Evolutionary conservation across 2,888 invertebrate genomes (phyloP).

Genomic region (Macaria notata): DNA sequence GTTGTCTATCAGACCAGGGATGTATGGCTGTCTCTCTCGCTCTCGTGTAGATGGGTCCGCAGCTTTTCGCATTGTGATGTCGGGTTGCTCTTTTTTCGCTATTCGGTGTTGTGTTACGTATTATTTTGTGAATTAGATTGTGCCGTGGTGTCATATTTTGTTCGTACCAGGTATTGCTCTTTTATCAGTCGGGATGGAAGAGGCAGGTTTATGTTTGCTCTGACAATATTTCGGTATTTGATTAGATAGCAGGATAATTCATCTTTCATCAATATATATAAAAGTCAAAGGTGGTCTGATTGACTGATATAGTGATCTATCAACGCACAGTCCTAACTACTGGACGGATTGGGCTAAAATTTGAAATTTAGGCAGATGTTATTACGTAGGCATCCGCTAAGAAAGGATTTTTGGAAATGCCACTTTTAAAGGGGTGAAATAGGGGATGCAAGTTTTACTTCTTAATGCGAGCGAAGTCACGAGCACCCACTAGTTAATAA

Average conservation of each 20-base stretch:
- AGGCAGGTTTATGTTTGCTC: conserved; percentile 54
- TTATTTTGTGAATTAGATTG: conserved; percentile 82
- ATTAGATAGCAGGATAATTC: neutral
- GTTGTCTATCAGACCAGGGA: conserved; percentile 45
- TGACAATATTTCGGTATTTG: conserved; percentile 1
- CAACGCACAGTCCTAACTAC: too few relatives aligned
- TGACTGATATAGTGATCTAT: too few relatives aligned
- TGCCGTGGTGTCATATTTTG: conserved; percentile 73
- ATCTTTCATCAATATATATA: too few relatives aligned
- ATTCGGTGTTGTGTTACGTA: conserved; percentile 76
- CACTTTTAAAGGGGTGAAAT: too few relatives aligned
- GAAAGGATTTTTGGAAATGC: too few relatives aligned
- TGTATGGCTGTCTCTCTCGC: conserved; percentile 58
- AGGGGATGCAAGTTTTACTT: too few relatives aligned
- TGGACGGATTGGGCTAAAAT: too few relatives aligned
- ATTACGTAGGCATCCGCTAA: too few relatives aligned
- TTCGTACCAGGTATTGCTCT: conserved; percentile 58
- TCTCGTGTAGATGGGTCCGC: conserved; percentile 46
- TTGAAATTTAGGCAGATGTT: too few relatives aligned
- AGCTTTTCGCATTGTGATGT: conserved; percentile 63
- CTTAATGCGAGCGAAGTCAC: too few relatives aligned
- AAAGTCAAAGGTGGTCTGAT: too few relatives aligned
- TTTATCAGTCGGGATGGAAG: conserved; percentile 50
- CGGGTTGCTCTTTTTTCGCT: conserved; percentile 76
- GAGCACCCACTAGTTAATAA: too few relatives aligned